These are phyloP conservation scores for Zaprionus obscuricornis DNA, from an alignment of 2,888 invertebrate genomes.

Conservation along the genomic window DNA sequence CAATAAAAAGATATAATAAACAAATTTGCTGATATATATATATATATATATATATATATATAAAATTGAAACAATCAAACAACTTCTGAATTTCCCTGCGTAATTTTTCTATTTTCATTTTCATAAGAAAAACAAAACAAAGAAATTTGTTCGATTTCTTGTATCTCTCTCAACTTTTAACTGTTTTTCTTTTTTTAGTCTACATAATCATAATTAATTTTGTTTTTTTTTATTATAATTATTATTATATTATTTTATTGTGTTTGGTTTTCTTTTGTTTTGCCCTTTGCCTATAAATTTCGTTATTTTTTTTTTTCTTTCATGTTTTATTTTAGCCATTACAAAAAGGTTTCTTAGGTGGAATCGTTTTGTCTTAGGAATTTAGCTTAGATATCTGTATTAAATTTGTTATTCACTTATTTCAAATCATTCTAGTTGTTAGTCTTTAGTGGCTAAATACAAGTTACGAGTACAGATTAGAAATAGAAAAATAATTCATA, in stretches of 20 bases:
- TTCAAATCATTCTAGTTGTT: slow-evolving; percentile 70
- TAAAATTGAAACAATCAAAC: no score
- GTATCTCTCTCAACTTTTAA: slow-evolving; percentile 19
- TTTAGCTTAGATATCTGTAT: slow-evolving; percentile 76
- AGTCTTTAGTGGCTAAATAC: slow-evolving; percentile 69
- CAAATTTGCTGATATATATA: no score
- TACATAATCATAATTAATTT: slow-evolving; percentile 28
- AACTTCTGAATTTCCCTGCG: no score
- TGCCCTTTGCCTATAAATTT: slow-evolving; percentile 56
- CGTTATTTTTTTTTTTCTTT: slow-evolving; percentile 32
- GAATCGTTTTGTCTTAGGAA: slow-evolving; percentile 78
- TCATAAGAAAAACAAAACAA: no score
- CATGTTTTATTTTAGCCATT: slow-evolving; percentile 66
- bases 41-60: no score
- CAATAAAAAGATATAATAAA: no score
- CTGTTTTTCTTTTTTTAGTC: slow-evolving; percentile 32
- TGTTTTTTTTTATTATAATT: slow-evolving; percentile 36
- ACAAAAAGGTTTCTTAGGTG: slow-evolving; percentile 76
- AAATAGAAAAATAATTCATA: background rate
- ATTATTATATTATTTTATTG: slow-evolving; percentile 28
- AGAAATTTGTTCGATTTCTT: no score
- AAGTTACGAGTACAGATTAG: slow-evolving; percentile 29
- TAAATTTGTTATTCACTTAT: slow-evolving; percentile 55
- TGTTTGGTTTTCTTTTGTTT: slow-evolving; percentile 23
- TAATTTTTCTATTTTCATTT: no score